Evolutionary conservation across 2,797 vertebrate species (phyloP), one percentile per base, ranked within the genome.

Genomic region (Scolopax rusticola): DNA sequence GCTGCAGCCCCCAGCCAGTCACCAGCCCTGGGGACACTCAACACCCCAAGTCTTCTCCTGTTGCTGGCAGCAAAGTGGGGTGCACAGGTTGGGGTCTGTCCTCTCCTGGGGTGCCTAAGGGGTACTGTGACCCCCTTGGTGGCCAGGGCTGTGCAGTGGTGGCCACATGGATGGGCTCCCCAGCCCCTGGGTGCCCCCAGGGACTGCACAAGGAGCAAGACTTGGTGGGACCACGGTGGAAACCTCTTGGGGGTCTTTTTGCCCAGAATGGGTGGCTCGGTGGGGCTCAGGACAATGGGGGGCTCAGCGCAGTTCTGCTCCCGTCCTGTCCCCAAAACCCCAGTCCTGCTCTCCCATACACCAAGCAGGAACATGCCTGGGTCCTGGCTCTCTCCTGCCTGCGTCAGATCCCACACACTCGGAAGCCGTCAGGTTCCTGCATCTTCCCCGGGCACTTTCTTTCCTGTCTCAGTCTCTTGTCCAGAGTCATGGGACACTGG

Each of bases 151-250:
- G 19, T 25, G n/a, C 0, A 3, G 28, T 11, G 11, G 43, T 1
- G 11, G n/a, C 57, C 2, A 2, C 24, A 11, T 1, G 12, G 9
- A n/a, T 25, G 54, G 13, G 4, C 4, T 11, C 11, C 17, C 28
- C n/a, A 45, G 9, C 20, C 47, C 33, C 63, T 11, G 38, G 60
- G 28, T 45, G 38, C 3, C 71, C 32, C 50, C 12, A 1, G 45
- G 32, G 6, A 4, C 28, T 1, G 1, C 7, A 0, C 70, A 28
- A 9, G 3, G 2, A 43, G 23, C 0, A 10, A 75, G 68, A 47
- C 32, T n/a, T 3, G 1, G 19, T 3, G 5, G 0, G 5, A 75
- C 25, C 1, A 0, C 2, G 2, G 59, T 4, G 12, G 41, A 19
- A 60, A 40, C 48, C 16, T 33, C 15, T 12, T 9, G 0, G 9